Evolutionary conservation across 1,140 invertebrate genomes (phyloP), one percentile per base, ranked within the genome.

Genomic region (Aethina tumida): DNA sequence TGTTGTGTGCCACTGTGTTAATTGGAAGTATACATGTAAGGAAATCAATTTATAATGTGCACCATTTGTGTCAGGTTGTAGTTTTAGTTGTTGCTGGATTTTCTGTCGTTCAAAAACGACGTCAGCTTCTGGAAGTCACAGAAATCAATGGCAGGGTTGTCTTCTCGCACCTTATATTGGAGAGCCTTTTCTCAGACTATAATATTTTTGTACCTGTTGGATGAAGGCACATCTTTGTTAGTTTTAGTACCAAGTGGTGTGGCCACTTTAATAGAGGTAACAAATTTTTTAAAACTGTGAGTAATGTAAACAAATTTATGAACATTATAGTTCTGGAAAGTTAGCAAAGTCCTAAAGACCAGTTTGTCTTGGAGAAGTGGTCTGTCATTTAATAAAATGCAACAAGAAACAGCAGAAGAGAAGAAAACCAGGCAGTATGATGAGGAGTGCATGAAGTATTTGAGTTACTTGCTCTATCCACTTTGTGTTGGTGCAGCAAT

Each of bases 61-160:
- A 20, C 10, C 34, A 12, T 8, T 37, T 31, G 22, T 28, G 25
- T 40, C 7, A 6, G 15, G 14, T 9, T 30, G 10, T 5, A 21
- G 43, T 77, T 77, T 29, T 65, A 96, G 91, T 59, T 97, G 33
- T 66, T 97, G 6, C 93, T 99, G 59, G 95, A 99, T 59, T 91
- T 97, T 54, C 65, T 99, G 28, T 91, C 95, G 2, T 97, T 99
- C 54, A 98, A 97, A 73, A 97, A 96, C 65, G 95, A 99, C 52
- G 86, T 99, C 3, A 78, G 73, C 45, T 99, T 97, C 61, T 99
- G 96, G 95, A 75, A 78, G 38, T 72, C 75, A 8, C 78, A 85
- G 50, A 77, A 75, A 20, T 83, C 79, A 1, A 82, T 96, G 62
- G 87, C 81, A 18, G 96, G 95, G 1, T 59, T 98, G 2, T 97